phyloP scores from a whole-genome alignment of 2,113 vertebrate species.

The Tupaia chinensis region DNA sequence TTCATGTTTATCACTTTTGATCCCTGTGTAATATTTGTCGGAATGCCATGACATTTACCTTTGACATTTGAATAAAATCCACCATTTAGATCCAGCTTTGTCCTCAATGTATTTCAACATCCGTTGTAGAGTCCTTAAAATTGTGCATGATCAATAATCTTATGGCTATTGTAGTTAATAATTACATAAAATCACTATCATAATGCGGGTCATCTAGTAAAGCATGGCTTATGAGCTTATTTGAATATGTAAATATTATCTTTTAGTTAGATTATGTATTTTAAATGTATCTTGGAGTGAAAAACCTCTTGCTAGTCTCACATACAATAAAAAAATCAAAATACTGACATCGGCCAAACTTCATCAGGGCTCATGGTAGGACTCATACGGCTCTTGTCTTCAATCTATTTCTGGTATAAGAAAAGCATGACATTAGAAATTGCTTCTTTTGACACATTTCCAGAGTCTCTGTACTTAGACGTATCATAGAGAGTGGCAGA shows the following conservation, averaged over 20 bases:
- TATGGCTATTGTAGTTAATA: neutral
- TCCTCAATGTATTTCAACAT: conserved; percentile 37
- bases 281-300: neutral
- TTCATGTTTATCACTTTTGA: neutral
- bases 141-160: neutral
- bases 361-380: neutral
- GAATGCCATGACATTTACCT: neutral
- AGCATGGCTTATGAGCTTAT: neutral
- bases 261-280: neutral
- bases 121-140: conserved; percentile 3
- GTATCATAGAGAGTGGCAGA: neutral
- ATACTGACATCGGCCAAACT: neutral
- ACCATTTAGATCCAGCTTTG: neutral
- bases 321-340: neutral
- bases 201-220: neutral
- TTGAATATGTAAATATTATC: neutral
- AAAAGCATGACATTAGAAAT: conserved; percentile 14
- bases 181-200: neutral
- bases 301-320: neutral
- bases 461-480: neutral
- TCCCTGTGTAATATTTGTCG: neutral
- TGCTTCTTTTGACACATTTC: neutral
- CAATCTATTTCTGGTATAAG: neutral
- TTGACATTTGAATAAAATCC: conserved; percentile 27
- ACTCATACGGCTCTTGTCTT: neutral